Base-by-base conservation (phyloP, 1,140 invertebrate species). In the Macrocentrus cingulum region DNA sequence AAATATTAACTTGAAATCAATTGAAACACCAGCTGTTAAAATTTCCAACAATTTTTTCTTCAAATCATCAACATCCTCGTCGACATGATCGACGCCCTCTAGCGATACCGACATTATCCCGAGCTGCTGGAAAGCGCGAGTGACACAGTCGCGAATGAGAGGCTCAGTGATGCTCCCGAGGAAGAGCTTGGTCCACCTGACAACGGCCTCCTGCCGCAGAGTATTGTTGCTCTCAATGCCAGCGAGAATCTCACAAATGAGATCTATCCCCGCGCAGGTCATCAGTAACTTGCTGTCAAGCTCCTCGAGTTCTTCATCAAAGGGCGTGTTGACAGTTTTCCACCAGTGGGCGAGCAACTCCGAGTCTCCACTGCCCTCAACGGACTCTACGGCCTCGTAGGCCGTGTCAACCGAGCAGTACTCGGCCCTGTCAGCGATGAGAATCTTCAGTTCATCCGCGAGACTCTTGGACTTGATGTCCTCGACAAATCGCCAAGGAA, bases 401-500 rank as follows among this genome's bases (percentile, higher is more conserved):
- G 75, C 75, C 48, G 74, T 74, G 34, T 77, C 75, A n/a, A 77
- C 73, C 0, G 63, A 66, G 60, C 63, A 77, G 55, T 75, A 76
- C 20, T 75, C 72, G 5, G 63, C 69, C 56, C 71, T 69, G 56
- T 76, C 75, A 15, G 66, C 61, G 5, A 77, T 63, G 15, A 77
- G 49, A 48, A 74, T 65, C 34, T 72, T 61, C 2, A 77, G 53
- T 60, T 75, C 65, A 3, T 39, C 8, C n/a, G 64, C 44, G 23
- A 77, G 37, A 54, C 58, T 76, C 54, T 65, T 68, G 61, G 71
- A 23, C 13, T 77, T 75, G 16, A 67, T 64, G 37, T 78, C 64
- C 46, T 77, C 69, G 9, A 78, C 67, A 37, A 78, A 78, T 65
- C 74, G 67, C 76, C 76, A 78, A 9, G 74, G 74, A 53, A 78